A percentile compares a stretch with the other conserved stretches of the same genome.
These are phyloP conservation scores for Ivindomyrus marchei DNA, from an alignment of 2,113 vertebrate genomes.

Conservation along the genomic window DNA sequence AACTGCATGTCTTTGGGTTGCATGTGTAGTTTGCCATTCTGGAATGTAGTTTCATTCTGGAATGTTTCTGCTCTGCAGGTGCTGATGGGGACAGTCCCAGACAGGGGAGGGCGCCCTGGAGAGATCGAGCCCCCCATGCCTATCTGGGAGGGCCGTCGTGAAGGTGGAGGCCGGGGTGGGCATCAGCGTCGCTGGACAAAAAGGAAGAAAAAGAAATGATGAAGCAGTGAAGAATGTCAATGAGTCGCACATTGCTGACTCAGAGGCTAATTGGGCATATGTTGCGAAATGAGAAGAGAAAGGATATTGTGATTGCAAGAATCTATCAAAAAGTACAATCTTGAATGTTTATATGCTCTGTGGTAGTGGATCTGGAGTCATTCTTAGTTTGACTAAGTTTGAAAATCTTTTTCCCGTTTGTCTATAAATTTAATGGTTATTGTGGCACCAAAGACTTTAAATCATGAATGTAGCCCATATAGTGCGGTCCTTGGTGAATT, in stretches of 20 bases:
- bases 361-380: neutral
- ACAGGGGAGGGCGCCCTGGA: constrained; percentile 74
- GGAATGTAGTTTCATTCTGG: neutral
- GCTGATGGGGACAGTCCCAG: constrained; percentile 73
- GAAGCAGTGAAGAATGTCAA: neutral
- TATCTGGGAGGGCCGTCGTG: constrained; percentile 56
- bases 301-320: neutral
- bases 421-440: neutral
- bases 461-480: neutral
- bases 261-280: neutral
- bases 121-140: constrained; percentile 83
- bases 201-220: constrained; percentile 30
- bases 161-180: constrained; percentile 43
- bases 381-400: neutral
- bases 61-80: constrained; percentile 47
- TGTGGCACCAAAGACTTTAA: neutral
- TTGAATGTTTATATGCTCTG: neutral
- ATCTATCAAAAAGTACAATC: neutral
- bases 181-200: constrained; percentile 45
- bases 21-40: neutral
- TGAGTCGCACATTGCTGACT: neutral
- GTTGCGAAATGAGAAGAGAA: neutral
- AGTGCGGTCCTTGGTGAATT: neutral
- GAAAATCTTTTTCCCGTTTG: neutral
- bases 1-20: neutral